phyloP scores from a whole-genome alignment of 1,140 invertebrate genomes.

The Lasaia peninsularis region DNA sequence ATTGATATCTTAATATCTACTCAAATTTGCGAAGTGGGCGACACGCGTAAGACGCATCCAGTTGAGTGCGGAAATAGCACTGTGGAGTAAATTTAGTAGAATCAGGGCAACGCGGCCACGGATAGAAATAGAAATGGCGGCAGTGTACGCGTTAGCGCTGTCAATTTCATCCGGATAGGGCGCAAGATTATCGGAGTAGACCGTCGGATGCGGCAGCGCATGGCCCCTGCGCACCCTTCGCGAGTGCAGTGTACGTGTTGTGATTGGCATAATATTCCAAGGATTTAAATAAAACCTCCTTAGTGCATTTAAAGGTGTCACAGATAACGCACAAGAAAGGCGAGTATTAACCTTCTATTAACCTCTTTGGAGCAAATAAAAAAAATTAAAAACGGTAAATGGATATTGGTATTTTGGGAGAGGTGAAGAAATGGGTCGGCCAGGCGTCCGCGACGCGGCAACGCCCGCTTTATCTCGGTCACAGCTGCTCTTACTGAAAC shows the following conservation, averaged over 20 bases:
- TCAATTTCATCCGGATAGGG: conserved; percentile 73
- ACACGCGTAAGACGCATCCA: conserved; percentile 45
- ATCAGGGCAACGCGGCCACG: conserved; percentile 73
- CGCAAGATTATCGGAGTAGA: conserved; percentile 51
- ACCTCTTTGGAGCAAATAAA: no score
- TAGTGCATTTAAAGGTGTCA: neutral
- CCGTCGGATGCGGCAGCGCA: conserved; percentile 23
- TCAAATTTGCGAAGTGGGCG: conserved; percentile 47
- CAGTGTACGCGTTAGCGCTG: conserved; percentile 63
- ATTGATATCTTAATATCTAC: neutral
- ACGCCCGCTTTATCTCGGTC: conserved; percentile 68
- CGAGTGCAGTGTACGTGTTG: conserved; percentile 35
- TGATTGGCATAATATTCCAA: conserved; percentile 38
- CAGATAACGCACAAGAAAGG: neutral
- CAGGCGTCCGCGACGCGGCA: conserved; percentile 51
- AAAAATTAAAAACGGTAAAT: conserved; percentile 35
- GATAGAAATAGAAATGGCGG: conserved; percentile 64
- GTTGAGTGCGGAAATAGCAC: conserved; percentile 71
- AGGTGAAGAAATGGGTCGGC: conserved; percentile 67
- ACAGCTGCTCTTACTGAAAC: conserved; percentile 43
- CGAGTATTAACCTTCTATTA: no score
- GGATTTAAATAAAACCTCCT: neutral
- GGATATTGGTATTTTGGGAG: conserved; percentile 70
- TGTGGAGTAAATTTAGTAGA: conserved; percentile 74
- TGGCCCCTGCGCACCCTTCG: conserved; percentile 24